Evolutionary conservation across 2,797 vertebrate species (phyloP).

Genomic region (Dicrostonyx torquatus): DNA sequence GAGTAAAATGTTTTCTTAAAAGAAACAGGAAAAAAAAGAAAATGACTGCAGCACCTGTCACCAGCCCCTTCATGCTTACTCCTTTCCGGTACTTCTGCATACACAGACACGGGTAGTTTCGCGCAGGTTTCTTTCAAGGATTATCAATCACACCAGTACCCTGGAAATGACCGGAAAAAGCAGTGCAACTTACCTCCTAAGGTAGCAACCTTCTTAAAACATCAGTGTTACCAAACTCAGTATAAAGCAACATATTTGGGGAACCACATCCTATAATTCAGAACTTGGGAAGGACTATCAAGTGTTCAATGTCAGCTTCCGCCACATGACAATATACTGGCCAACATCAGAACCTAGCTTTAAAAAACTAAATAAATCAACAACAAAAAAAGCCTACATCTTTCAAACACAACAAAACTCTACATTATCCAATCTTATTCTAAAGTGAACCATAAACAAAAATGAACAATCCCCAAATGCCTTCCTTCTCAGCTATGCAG

Average conservation of each 20-base stretch:
- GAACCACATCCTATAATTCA: background rate
- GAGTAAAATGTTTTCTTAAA: background rate
- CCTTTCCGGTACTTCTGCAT: background rate
- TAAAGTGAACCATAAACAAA: background rate
- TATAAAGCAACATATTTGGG: background rate
- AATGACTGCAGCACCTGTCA: background rate
- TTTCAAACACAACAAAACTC: background rate
- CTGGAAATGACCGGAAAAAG: slow-evolving; percentile 20
- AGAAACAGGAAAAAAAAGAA: background rate
- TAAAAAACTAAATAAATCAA: background rate
- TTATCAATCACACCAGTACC: background rate
- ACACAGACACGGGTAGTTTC: background rate
- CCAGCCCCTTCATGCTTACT: background rate
- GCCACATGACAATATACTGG: no score
- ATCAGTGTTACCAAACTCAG: background rate
- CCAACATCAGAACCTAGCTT: background rate
- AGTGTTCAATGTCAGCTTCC: background rate
- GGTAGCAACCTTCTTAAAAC: background rate
- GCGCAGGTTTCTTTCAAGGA: background rate
- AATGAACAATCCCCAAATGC: background rate
- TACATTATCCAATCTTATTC: background rate
- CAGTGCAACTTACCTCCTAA: background rate
- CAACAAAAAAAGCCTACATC: background rate
- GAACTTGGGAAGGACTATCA: background rate
- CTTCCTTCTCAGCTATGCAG: background rate